Conservation (phyloP, 2,888 invertebrate species). For the Mylabris sibirica region DNA sequence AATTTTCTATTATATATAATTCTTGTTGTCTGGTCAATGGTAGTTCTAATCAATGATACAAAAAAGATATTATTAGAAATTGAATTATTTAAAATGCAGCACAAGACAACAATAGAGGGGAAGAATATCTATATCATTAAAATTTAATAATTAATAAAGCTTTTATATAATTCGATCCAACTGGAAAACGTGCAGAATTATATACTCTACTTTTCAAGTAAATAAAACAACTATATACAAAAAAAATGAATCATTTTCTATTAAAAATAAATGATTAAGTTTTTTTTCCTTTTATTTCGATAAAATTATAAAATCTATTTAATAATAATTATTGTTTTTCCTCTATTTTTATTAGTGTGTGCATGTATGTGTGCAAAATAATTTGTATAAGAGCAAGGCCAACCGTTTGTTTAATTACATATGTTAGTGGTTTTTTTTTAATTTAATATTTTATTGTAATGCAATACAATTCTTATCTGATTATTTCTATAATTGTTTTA, state of each 20-base stretch:
- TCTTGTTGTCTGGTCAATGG: slow-evolving; percentile 34
- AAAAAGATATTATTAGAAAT: neutral
- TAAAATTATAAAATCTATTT: neutral
- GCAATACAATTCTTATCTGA: slow-evolving; percentile 2
- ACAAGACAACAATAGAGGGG: slow-evolving; percentile 3
- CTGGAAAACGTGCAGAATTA: neutral
- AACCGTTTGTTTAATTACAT: slow-evolving; percentile 8
- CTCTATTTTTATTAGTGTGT: neutral
- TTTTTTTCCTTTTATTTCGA: neutral
- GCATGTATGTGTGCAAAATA: neutral
- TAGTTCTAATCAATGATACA: slow-evolving; percentile 2
- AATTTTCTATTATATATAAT: slow-evolving; percentile 34
- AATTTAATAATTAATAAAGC: slow-evolving; percentile 6
- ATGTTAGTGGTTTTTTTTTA: neutral
- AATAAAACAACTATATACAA: neutral
- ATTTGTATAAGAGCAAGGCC: slow-evolving; percentile 9
- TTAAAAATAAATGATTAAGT: neutral
- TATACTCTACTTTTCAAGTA: neutral
- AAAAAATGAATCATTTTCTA: neutral
- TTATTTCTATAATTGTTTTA: slow-evolving; percentile 5
- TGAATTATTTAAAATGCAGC: neutral
- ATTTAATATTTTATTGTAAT: slow-evolving; percentile 1
- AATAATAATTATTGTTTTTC: neutral
- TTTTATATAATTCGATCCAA: neutral
- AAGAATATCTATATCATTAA: neutral